Conservation (phyloP, 2,113 vertebrate genomes). For the Peucedramus taeniatus region DNA sequence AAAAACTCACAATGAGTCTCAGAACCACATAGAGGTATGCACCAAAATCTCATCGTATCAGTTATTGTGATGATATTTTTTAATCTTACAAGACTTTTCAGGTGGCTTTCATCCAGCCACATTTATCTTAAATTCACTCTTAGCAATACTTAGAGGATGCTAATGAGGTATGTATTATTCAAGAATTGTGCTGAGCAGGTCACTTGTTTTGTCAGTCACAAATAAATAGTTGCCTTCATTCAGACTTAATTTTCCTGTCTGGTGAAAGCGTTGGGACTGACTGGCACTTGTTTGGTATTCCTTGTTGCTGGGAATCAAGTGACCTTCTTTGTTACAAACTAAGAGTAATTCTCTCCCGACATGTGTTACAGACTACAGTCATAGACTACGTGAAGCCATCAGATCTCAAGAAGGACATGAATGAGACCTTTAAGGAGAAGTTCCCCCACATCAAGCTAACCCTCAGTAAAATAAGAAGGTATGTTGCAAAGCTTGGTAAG, state of each 20-base stretch:
- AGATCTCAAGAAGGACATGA: constrained; percentile 99
- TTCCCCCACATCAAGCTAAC: constrained; percentile 96
- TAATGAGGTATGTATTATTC: not conserved
- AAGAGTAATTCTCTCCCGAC: not conserved
- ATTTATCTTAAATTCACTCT: not conserved
- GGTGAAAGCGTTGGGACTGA: not conserved
- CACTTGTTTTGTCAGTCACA: not conserved
- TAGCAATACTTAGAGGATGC: not conserved
- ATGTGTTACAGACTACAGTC: constrained; percentile 88
- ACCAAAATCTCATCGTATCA: not conserved
- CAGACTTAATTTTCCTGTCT: not conserved
- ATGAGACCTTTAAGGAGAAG: constrained; percentile 98
- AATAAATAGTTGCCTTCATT: not conserved
- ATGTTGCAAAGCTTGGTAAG: not conserved
- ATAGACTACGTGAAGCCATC: constrained; percentile 98
- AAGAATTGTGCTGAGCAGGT: not conserved
- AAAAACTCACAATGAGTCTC: not conserved
- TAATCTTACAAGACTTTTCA: not conserved
- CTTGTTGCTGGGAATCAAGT: not conserved
- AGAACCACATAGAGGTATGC: not conserved
- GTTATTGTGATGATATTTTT: not conserved
- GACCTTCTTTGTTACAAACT: not conserved
- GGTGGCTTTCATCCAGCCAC: not conserved
- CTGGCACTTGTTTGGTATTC: not conserved
- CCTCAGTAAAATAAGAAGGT: constrained; percentile 98